These are phyloP conservation scores for Nestor notabilis DNA, from an alignment of 2,113 vertebrate species.

Conservation along the genomic window DNA sequence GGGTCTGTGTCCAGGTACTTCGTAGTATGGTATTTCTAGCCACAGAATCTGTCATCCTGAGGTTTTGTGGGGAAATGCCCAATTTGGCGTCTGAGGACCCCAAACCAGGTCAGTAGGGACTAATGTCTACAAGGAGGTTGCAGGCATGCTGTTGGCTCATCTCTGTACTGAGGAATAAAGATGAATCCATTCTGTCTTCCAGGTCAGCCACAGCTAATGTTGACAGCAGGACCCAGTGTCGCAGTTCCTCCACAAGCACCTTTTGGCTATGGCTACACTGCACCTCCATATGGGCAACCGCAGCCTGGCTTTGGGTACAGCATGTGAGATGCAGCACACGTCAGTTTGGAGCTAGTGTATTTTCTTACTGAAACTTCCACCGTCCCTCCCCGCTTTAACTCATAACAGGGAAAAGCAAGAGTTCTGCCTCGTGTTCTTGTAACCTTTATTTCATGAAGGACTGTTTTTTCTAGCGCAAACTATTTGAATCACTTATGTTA, in stretches of 20 bases:
- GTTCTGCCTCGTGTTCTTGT: slow-evolving; percentile 80
- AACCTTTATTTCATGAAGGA: slow-evolving; percentile 96
- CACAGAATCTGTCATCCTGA: accelerated
- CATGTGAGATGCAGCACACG: slow-evolving; percentile 86
- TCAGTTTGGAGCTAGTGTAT: slow-evolving; percentile 75
- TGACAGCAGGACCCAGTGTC: slow-evolving; percentile 96
- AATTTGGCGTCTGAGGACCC: accelerated
- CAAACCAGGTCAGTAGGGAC: background rate
- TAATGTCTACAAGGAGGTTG: accelerated
- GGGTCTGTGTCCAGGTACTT: background rate
- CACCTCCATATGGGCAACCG: slow-evolving; percentile 87
- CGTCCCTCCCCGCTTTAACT: slow-evolving; percentile 83
- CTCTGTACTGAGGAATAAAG: background rate
- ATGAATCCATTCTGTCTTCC: background rate
- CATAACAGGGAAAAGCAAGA: slow-evolving; percentile 77
- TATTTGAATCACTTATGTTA: slow-evolving; percentile 82
- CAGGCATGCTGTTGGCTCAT: background rate
- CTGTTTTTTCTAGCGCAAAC: slow-evolving; percentile 87
- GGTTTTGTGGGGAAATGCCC: background rate
- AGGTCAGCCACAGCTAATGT: slow-evolving; percentile 97
- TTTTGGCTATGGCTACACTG: slow-evolving; percentile 95
- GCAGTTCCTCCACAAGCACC: slow-evolving; percentile 91
- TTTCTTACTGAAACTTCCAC: slow-evolving; percentile 87
- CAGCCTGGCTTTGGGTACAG: slow-evolving; percentile 95
- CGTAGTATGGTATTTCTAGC: background rate